These are phyloP conservation scores for Gryllus bimaculatus DNA, from an alignment of 1,140 invertebrate genomes.

Conservation along the genomic window DNA sequence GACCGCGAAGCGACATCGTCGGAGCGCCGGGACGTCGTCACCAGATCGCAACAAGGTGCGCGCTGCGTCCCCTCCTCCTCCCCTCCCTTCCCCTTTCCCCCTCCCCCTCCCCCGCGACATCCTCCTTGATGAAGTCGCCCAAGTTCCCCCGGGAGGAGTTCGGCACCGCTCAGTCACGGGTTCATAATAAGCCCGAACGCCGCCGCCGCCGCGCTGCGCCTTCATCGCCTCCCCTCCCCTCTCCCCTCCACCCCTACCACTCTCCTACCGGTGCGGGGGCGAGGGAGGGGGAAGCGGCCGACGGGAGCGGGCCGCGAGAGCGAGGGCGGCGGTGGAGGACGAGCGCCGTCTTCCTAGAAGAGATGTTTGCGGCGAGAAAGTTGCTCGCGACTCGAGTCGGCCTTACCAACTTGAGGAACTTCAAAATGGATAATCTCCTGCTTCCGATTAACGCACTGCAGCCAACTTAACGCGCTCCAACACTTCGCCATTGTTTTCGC, in stretches of 20 bases:
- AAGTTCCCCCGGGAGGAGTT: neutral
- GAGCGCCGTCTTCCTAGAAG: too few species aligned
- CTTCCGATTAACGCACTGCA: conserved; percentile 3
- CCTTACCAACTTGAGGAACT: neutral
- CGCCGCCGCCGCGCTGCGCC: too few species aligned
- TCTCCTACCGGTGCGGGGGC: too few species aligned
- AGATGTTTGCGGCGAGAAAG: conserved; percentile 3
- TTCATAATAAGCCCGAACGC: neutral
- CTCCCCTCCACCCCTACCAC: too few species aligned
- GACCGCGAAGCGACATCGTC: too few species aligned
- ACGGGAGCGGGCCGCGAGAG: neutral
- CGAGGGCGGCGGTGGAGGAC: neutral
- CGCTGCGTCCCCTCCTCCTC: neutral
- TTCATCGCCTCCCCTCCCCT: neutral
- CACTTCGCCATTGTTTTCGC: neutral
- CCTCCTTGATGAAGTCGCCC: neutral
- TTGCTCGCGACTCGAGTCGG: neutral
- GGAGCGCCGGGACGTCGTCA: neutral
- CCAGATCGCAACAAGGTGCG: neutral
- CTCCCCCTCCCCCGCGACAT: neutral
- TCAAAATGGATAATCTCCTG: conserved; percentile 4
- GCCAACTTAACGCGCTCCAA: conserved; percentile 2
- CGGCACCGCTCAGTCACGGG: neutral
- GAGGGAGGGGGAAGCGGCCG: neutral
- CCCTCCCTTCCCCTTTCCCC: neutral